Evolutionary conservation across 2,888 invertebrate genomes (phyloP).

Genomic region (Drosophila silvestris): DNA sequence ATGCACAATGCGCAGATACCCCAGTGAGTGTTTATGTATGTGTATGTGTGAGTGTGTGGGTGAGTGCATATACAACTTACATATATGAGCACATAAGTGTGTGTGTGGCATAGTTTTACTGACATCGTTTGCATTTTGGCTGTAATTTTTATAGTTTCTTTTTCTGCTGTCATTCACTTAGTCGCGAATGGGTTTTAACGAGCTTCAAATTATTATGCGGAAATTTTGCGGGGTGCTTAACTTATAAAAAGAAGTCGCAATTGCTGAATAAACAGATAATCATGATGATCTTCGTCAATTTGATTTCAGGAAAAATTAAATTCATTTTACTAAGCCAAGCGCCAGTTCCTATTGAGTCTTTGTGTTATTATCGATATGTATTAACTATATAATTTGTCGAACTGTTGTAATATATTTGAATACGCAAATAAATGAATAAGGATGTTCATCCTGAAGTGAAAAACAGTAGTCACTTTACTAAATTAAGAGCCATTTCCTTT

Average conservation of each 20-base stretch:
- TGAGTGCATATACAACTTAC: slow-evolving; percentile 4
- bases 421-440: background rate
- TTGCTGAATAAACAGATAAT: background rate
- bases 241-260: background rate
- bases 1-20: slow-evolving; percentile 72
- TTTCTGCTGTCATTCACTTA: slow-evolving; percentile 45
- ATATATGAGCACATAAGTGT: slow-evolving; percentile 12
- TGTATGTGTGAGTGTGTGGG: background rate
- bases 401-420: background rate
- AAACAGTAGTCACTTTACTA: background rate
- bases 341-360: background rate
- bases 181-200: slow-evolving; percentile 72
- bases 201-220: slow-evolving; percentile 71
- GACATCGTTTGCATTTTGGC: slow-evolving; percentile 53
- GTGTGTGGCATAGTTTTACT: slow-evolving; percentile 16
- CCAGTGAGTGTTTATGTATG: background rate
- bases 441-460: background rate
- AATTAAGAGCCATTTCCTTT: background rate
- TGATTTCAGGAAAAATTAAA: no score
- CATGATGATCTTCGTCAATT: background rate
- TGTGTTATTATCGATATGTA: background rate
- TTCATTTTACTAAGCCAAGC: background rate
- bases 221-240: slow-evolving; percentile 33
- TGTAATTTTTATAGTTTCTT: slow-evolving; percentile 36
- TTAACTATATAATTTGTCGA: background rate